Evolutionary conservation across 2,113 vertebrate genomes (phyloP).

Genomic region (Lota lota): DNA sequence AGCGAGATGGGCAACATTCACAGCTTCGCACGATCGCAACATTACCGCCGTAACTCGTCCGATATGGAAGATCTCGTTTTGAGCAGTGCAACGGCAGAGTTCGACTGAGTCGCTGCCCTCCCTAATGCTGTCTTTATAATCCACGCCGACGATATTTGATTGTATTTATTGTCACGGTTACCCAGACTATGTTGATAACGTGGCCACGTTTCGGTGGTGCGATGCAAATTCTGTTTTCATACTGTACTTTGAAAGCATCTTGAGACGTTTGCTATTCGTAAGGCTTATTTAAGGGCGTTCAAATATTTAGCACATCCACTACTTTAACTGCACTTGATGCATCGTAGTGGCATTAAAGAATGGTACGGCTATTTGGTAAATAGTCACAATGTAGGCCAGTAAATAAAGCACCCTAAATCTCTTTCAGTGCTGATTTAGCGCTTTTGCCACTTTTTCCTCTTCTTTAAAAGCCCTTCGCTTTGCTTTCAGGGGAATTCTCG

Average conservation of each 20-base stretch:
- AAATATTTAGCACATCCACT: background rate
- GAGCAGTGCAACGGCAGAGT: too few relatives aligned
- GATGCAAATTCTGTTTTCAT: too few relatives aligned
- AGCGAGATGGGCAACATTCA: background rate
- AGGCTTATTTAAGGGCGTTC: background rate
- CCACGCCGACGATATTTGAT: background rate
- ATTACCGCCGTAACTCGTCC: too few relatives aligned
- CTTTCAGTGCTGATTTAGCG: conserved; percentile 57
- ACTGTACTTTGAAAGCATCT: too few relatives aligned
- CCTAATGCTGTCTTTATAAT: background rate
- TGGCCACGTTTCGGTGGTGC: too few relatives aligned
- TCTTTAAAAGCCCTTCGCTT: conserved; percentile 56
- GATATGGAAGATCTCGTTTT: too few relatives aligned
- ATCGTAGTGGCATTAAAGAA: conserved; percentile 38
- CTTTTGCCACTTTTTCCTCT: conserved; percentile 45
- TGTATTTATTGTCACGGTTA: too few relatives aligned
- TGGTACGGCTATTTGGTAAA: conserved; percentile 51
- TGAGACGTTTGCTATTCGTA: too few relatives aligned
- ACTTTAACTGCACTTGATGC: conserved; percentile 11
- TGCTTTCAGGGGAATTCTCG: conserved; percentile 52
- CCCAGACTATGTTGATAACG: too few relatives aligned
- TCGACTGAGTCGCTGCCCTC: background rate
- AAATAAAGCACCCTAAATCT: conserved; percentile 52
- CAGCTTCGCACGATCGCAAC: too few relatives aligned
- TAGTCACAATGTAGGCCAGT: conserved; percentile 51